Base-by-base conservation (phyloP, 2,113 vertebrate genomes). In the Bufo bufo region DNA sequence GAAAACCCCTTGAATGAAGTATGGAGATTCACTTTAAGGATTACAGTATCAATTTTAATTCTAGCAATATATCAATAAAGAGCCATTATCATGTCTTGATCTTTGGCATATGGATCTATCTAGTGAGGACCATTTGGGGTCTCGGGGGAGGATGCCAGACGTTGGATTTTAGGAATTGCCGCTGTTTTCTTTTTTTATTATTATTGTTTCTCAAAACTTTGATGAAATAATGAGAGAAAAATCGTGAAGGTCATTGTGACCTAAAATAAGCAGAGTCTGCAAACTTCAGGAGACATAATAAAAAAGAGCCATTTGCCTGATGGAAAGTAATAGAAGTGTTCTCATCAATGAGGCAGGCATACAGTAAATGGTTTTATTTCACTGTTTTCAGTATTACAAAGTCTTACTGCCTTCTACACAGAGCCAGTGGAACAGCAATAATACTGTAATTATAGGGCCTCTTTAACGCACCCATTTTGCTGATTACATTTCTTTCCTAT, bases 311-410 rank as follows among this genome's bases (percentile, higher is more conserved):
- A 8, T 89, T 91, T 90, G 88, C 47, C 56, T 82, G 47, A 33
- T 86, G 45, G 84, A 84, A 87, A 89, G 59, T 77, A 89, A 90
- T 33, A 84, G 83, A 89, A 89, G 8, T 65, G 47, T 86, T 89
- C 71, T 74, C n/a, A 89, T 90, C 19, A 85, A 86, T 87, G 52
- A 65, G 59, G 58, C 80, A n/a, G 9, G 74, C 59, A 82, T 71
- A 69, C 63, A 87, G 77, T 72, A 89, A 11, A 87, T 33, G 75
- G 50, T 78, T 89, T 89, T 63, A 72, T 13, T 89, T 87, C 85
- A 52, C 61, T 78, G 58, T 86, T 77, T 86, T 86, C 74, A 3
- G 74, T 23, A 63, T 87, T 84, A 81, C 84, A 89, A 71, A 89
- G 65, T 52, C 75, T 63, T 79, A 61, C 63, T 59, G 61, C 75